These are phyloP conservation scores for Callospermophilus lateralis DNA, from an alignment of 2,113 vertebrate species.

Conservation along the genomic window DNA sequence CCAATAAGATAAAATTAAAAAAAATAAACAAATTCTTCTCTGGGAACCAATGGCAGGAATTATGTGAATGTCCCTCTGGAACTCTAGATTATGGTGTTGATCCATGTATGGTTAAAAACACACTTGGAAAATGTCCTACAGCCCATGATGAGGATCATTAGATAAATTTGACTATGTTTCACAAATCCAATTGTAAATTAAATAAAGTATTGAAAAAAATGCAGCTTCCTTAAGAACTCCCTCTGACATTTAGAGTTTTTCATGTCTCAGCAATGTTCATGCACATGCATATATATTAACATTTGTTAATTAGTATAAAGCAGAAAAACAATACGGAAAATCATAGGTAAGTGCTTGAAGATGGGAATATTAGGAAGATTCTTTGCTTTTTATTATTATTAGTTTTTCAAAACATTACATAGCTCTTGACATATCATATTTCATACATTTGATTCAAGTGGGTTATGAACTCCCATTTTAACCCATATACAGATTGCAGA, in stretches of 20 bases:
- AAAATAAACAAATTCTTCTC: neutral
- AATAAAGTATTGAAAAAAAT: conserved; percentile 71
- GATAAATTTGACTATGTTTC: conserved; percentile 75
- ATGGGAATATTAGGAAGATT: neutral
- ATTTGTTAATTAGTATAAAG: neutral
- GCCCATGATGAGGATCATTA: conserved; percentile 52
- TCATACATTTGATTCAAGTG: no score
- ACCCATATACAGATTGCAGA: no score
- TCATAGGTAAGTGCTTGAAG: neutral
- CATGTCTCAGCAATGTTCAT: neutral
- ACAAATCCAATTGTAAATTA: conserved; percentile 75
- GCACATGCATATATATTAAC: neutral
- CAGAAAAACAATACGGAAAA: neutral
- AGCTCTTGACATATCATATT: no score
- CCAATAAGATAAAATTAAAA: no score
- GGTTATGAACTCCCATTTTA: no score
- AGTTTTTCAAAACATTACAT: no score
- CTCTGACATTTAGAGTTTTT: neutral
- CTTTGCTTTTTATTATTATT: neutral
- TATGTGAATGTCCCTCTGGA: neutral
- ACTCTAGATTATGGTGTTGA: conserved; percentile 46
- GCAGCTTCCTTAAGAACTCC: neutral
- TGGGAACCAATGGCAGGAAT: conserved; percentile 47
- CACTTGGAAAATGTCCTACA: conserved; percentile 56
- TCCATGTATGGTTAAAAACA: conserved; percentile 60